Evolutionary conservation across 2,888 invertebrate species (phyloP).

Genomic region (Apamea sordens): DNA sequence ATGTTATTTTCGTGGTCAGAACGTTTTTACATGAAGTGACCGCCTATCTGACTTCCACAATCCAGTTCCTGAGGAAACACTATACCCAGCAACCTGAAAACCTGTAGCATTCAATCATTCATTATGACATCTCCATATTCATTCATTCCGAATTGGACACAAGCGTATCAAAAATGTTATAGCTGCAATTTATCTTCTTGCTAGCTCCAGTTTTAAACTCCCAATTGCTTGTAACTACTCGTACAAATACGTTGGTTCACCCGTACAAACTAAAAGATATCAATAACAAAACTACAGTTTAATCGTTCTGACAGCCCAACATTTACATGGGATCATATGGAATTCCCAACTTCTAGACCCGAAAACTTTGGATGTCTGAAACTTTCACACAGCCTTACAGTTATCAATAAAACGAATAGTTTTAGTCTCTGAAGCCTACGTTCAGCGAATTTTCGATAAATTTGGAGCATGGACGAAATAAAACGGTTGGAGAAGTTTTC

Average conservation of each 20-base stretch:
- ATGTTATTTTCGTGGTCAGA: no score
- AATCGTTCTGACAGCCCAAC: conserved; percentile 32
- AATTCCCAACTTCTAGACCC: conserved; percentile 21
- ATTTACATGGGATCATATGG: conserved; percentile 20
- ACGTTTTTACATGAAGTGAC: no score
- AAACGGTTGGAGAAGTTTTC: background rate
- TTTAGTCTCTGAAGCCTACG: conserved; percentile 12
- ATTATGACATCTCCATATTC: background rate
- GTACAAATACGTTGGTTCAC: conserved; percentile 18
- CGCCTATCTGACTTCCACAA: no score
- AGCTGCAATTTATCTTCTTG: background rate
- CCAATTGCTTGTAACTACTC: background rate
- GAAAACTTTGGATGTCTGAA: conserved; percentile 25
- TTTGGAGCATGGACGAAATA: background rate
- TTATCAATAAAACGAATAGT: conserved; percentile 54
- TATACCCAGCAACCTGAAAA: no score
- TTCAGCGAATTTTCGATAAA: background rate
- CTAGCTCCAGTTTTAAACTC: background rate
- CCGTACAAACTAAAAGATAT: conserved; percentile 12
- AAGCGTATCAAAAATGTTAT: background rate
- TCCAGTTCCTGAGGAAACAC: no score
- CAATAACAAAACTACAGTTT: conserved; percentile 44
- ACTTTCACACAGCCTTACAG: conserved; percentile 20
- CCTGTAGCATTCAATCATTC: background rate
- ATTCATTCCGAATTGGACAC: background rate